Percentiles rank a stretch among this genome's conserved stretches.
phyloP scores from a whole-genome alignment of 2,113 vertebrate genomes.

The Corythornis vintsioides region DNA sequence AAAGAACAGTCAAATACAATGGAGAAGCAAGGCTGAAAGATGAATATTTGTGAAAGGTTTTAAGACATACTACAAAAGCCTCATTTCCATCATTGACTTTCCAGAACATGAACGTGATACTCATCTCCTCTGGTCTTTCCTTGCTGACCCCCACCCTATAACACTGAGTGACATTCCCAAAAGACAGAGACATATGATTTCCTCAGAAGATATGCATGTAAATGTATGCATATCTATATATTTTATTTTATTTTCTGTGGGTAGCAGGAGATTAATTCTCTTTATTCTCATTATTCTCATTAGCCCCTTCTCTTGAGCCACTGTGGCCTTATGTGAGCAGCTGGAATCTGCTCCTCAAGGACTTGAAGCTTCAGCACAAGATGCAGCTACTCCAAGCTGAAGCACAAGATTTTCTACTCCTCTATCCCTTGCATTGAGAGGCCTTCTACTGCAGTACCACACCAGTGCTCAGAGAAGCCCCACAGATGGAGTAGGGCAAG shows the following conservation, averaged over 20 bases:
- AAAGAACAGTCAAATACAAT: neutral
- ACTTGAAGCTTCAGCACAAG: neutral
- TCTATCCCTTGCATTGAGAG: neutral
- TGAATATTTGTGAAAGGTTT: neutral
- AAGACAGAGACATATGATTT: neutral
- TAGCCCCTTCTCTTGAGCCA: neutral
- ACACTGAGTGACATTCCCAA: neutral
- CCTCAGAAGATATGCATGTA: neutral
- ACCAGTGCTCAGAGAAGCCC: neutral
- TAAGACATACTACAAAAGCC: neutral
- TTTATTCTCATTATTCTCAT: slow-evolving; percentile 19
- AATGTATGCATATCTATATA: slow-evolving; percentile 32
- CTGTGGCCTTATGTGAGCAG: neutral
- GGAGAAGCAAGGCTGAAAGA: neutral
- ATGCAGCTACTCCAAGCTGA: neutral
- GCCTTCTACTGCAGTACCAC: neutral
- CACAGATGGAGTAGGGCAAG: neutral
- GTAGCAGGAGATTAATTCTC: neutral
- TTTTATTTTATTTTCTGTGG: neutral
- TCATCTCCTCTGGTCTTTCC: neutral
- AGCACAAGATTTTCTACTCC: neutral
- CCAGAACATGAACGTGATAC: neutral
- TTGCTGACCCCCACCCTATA: fast-evolving
- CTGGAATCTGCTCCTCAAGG: neutral
- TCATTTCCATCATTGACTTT: neutral